Base-by-base conservation (phyloP, 2,888 invertebrate genomes). In the Plagodis dolabraria region DNA sequence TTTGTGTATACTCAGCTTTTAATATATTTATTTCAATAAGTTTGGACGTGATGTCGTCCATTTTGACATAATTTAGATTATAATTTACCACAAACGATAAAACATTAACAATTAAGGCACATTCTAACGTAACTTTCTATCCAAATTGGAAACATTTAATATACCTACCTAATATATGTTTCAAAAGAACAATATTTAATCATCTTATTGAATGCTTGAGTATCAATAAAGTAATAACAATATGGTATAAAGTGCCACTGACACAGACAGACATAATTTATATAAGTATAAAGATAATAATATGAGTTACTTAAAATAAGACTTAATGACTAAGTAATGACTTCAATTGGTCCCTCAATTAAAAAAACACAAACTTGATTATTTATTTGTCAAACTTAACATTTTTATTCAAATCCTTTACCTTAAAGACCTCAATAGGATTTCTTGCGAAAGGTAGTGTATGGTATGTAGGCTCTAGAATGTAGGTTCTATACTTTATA, bases 61-160 rank as follows among this genome's bases (percentile, higher is more conserved):
- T 50, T 35, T 10, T 44, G 44, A 57, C 58, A 57, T 53, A 49
- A 56, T 52, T 9, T 7, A 40, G 5, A 40, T n/a, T 53, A 50
- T 58, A 57, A 69, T 57, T 60, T 54, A 69, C 66, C 69, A 72
- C 65, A 68, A 66, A 67, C 57, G 57, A 65, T 53, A 67, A 40
- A 46, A 12, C n/a, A 43, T 40, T 53, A 64, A 60, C 57, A 60
- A 62, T 42, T 52, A 59, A 57, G 48, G 60, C 55, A 63, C 64
- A 60, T 53, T 22, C 7, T 48, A 40, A 10, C 40, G 40, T 7
- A 7, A 5, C 7, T 36, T 4, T 1, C 5, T 36, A 9, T 8
- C 9, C 7, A 36, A 36, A 36, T 1, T 36, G 7, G 9, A 36
- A 36, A 9, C n/a, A n/a, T n/a, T n/a, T n/a, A n/a, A n/a, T n/a